Conservation (phyloP, 2,888 invertebrate species). For the Lydus trimaculatus region DNA sequence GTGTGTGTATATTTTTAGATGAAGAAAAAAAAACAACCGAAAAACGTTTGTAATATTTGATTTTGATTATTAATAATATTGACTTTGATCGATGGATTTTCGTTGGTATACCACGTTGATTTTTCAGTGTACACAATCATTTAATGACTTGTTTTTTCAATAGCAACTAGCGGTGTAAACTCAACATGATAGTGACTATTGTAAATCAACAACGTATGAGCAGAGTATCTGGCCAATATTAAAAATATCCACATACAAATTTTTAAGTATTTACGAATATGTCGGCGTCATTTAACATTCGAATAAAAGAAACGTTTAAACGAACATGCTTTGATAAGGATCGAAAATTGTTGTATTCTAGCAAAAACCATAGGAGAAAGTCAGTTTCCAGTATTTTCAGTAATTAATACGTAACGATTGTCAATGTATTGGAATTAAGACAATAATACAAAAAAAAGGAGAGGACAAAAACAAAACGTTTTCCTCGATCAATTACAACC, state of each 20-base stretch:
- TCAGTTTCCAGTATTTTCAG: not conserved
- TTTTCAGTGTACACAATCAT: constrained; percentile 43
- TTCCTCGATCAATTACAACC: not conserved
- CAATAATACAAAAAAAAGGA: not conserved
- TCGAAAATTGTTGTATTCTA: not conserved
- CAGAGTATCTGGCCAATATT: constrained; percentile 30
- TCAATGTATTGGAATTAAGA: not conserved
- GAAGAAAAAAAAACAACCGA: too few species aligned
- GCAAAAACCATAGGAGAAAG: not conserved
- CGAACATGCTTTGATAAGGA: not conserved
- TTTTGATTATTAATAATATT: constrained; percentile 61
- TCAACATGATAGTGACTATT: constrained; percentile 42
- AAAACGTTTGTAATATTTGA: constrained; percentile 43
- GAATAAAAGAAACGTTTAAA: not conserved
- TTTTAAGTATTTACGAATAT: not conserved
- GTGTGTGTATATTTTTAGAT: too few species aligned
- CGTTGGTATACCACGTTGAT: constrained; percentile 47
- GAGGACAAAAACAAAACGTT: not conserved
- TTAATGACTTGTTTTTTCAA: constrained; percentile 16
- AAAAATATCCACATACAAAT: constrained; percentile 10
- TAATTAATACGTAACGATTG: not conserved
- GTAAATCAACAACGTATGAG: constrained; percentile 38
- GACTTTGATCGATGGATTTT: constrained; percentile 60
- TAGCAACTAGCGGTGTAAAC: constrained; percentile 31
- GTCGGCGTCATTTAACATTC: constrained; percentile 17